phyloP scores from a whole-genome alignment of 1,140 invertebrate species.

The Drosophila albomicans region DNA sequence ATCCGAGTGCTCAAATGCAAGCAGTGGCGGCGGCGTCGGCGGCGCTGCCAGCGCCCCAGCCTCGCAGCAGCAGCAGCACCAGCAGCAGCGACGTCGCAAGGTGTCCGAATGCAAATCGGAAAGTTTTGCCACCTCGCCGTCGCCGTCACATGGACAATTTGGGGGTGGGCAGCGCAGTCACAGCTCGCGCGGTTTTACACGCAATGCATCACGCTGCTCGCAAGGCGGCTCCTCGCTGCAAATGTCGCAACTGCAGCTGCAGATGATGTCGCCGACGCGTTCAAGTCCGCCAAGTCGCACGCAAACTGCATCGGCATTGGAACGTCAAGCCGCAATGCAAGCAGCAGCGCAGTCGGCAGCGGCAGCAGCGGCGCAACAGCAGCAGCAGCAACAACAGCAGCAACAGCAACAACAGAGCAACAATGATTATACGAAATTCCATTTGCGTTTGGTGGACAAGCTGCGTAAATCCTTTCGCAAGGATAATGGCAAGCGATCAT shows the following conservation, averaged over 20 bases:
- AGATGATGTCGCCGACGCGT: constrained; percentile 87
- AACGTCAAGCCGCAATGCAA: constrained; percentile 86
- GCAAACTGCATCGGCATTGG: constrained; percentile 66
- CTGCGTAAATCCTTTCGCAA: constrained; percentile 91
- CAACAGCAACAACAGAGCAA: constrained; percentile 86
- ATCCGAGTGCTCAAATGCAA: constrained; percentile 89
- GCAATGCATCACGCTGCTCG: constrained; percentile 87
- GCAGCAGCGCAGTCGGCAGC: constrained; percentile 64
- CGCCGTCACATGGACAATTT: constrained; percentile 88
- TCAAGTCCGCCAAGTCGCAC: constrained; percentile 80
- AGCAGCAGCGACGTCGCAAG: constrained; percentile 88
- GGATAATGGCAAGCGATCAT: constrained; percentile 86
- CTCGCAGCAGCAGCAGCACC: constrained; percentile 53
- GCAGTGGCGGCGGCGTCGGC: constrained; percentile 70
- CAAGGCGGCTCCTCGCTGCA: constrained; percentile 86
- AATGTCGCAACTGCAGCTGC: constrained; percentile 84
- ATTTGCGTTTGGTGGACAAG: constrained; percentile 93
- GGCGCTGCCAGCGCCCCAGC: constrained; percentile 73
- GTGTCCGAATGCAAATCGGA: constrained; percentile 93
- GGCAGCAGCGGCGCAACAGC: constrained; percentile 80
- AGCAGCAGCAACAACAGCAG: constrained; percentile 87
- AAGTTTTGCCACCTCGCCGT: constrained; percentile 90
- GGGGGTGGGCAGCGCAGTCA: constrained; percentile 78
- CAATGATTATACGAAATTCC: constrained; percentile 92
- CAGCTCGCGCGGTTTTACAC: constrained; percentile 85